Conservation (phyloP, 1,140 invertebrate species). For the Drosophila murphyi region DNA sequence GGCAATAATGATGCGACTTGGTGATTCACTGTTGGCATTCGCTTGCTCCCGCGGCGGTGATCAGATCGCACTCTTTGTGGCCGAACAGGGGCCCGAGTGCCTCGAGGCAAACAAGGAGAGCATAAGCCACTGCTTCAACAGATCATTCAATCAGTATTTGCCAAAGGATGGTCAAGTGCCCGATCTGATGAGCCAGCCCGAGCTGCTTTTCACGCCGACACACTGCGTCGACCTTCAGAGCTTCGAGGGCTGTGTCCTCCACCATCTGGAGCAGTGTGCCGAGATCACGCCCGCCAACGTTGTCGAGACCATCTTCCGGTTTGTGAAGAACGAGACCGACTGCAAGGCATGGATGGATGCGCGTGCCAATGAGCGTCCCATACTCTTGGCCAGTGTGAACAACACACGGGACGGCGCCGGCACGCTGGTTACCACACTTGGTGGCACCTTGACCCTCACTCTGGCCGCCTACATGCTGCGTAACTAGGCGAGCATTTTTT, state of each 20-base stretch:
- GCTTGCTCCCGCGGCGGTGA: slow-evolving; percentile 92
- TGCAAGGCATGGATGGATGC: slow-evolving; percentile 85
- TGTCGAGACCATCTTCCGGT: slow-evolving; percentile 90
- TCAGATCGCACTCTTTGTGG: slow-evolving; percentile 91
- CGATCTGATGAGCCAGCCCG: slow-evolving; percentile 74
- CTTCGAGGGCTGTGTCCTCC: slow-evolving; percentile 88
- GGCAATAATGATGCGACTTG: slow-evolving; percentile 87
- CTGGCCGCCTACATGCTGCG: slow-evolving; percentile 29
- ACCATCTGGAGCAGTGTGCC: slow-evolving; percentile 88
- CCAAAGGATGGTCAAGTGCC: slow-evolving; percentile 75
- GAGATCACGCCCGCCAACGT: slow-evolving; percentile 92
- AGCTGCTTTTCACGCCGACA: slow-evolving; percentile 67
- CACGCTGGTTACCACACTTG: slow-evolving; percentile 15
- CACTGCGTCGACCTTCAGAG: slow-evolving; percentile 86
- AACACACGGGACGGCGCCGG: slow-evolving; percentile 43
- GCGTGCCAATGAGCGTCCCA: slow-evolving; percentile 61
- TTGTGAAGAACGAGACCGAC: slow-evolving; percentile 88
- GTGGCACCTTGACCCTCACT: slow-evolving; percentile 35
- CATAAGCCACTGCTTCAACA: slow-evolving; percentile 88
- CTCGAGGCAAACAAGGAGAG: slow-evolving; percentile 87
- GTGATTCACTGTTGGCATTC: slow-evolving; percentile 88
- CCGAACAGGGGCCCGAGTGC: slow-evolving; percentile 91
- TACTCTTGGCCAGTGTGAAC: slow-evolving; percentile 52
- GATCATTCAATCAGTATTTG: slow-evolving; percentile 85
- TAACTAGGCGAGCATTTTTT: slow-evolving; percentile 24